Base-by-base conservation (phyloP, 2,888 invertebrate genomes). In the Tenthredo mesomela region DNA sequence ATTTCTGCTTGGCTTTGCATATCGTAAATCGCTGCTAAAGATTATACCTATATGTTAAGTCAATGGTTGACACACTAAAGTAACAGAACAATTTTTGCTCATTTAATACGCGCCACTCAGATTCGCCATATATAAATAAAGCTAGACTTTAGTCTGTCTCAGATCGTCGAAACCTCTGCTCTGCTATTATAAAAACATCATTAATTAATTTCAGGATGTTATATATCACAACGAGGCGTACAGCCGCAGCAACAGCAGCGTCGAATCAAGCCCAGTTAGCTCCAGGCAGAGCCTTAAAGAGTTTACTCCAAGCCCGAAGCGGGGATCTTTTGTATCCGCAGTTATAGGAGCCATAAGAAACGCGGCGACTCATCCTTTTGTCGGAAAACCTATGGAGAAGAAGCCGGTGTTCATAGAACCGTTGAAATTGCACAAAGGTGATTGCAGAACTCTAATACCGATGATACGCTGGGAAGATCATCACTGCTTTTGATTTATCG, bases 191-290 rank as follows among this genome's bases (percentile, higher is more conserved):
- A 18, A 15, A 67, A 67, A 33, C 1, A 25, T 12, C 10, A 33
- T 88, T 85, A 86, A 33, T 88, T 85, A 86, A 88, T 92, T 92
- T 86, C 88, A 96, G 96, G 96, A 97, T 90, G 96, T 96, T 85
- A 96, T 97, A 88, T 97, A 96, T 92, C 97, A 97, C 91, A 97
- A 97, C 89, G 97, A 97, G 92, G 96, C 95, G 0, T 96, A 96
- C 92, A 96, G 96, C 90, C 91, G 93, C 86, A 96, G 96, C 91
- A 96, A 96, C 92, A 96, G 96, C 91, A 95, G 96, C 89, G 94
- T 95, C 84, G 96, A 96, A 58, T 95, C 95, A 12, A 96, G 96
- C 70, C 96, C 96, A 0, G 91, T 92, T 37, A 93, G 92, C 86
- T 91, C 91, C 0, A 93, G 92, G 78, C 92, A 92, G 54, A 93